phyloP scores from a whole-genome alignment of 2,797 vertebrate genomes.

The Trichosurus vulpecula region DNA sequence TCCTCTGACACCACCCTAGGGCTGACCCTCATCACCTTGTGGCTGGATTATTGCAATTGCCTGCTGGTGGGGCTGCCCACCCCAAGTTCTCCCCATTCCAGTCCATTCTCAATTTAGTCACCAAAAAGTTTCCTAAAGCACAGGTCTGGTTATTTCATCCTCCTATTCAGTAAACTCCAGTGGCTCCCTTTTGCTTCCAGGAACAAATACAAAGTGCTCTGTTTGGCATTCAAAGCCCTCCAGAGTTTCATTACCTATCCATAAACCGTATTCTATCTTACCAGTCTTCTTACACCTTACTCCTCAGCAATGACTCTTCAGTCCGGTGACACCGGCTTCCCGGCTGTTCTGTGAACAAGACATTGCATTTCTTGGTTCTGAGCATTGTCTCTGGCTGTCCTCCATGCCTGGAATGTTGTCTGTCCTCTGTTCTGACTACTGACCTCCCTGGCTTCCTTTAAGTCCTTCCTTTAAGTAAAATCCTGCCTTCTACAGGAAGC shows the following conservation, averaged over 20 bases:
- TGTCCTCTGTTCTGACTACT: not conserved
- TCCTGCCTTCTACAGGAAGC: too few relatives aligned
- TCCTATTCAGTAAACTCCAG: not conserved
- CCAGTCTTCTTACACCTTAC: not conserved
- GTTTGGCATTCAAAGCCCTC: too few relatives aligned
- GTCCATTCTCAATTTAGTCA: too few relatives aligned
- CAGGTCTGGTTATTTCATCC: not conserved
- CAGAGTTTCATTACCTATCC: too few relatives aligned
- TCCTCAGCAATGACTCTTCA: not conserved
- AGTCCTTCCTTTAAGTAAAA: too few relatives aligned
- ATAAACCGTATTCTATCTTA: not conserved
- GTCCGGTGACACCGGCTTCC: not conserved
- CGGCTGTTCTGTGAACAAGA: not conserved
- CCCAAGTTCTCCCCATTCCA: too few relatives aligned
- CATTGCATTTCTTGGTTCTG: not conserved
- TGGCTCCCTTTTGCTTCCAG: not conserved
- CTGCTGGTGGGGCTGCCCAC: too few relatives aligned
- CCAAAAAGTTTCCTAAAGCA: too few relatives aligned
- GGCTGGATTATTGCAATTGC: too few relatives aligned
- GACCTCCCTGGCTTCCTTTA: not conserved
- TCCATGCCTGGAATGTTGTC: not conserved
- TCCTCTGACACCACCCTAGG: too few relatives aligned
- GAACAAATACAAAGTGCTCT: too few relatives aligned
- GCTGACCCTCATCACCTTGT: too few relatives aligned
- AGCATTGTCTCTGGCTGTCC: not conserved